Base-by-base conservation (phyloP, 2,797 vertebrate species). In the Acrossocheilus fasciatus region DNA sequence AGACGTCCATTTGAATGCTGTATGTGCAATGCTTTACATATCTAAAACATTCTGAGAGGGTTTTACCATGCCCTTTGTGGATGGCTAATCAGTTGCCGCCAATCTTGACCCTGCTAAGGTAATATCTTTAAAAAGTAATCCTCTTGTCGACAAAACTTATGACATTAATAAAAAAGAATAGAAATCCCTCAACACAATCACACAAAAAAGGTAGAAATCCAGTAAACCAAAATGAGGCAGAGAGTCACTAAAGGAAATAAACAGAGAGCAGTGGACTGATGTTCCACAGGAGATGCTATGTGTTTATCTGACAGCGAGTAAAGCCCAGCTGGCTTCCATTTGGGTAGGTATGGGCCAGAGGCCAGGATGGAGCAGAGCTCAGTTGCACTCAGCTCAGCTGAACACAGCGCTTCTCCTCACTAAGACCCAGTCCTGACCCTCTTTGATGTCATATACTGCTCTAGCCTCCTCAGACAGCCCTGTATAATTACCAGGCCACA, bases 261-360 rank as follows among this genome's bases (percentile, higher is more conserved):
- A 89, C 88, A 80, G 88, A 86, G 57, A 54, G 75, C 81, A 80
- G 20, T 86, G 80, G 11, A 79, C 83, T 75, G 52, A 85, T 85
- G 86, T 83, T 90, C 76, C 86, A 87, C 52, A 78, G 82, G 88
- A 76, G 88, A 87, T 84, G 89, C 73, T 81, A 90, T 83, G 86
- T 91, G 87, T 92, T 92, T 91, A 91, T 89, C 90, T 79, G 86
- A 90, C 87, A 87, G 88, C 87, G 86, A 90, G 89, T 91, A 91
- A 87, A 91, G 87, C 74, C 69, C 92, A 92, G 91, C 90, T 92
- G 92, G 87, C 86, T 90, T 87, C 87, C 87, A 91, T 92, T 92
- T 89, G 82, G 84, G 70, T 70, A 76, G 87, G 86, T 87, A 83
- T 88, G 83, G 87, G 69, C 78, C 41, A 81, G 76, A 73, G 76